Percentiles rank a stretch among this genome's conserved stretches.
phyloP scores from a whole-genome alignment of 2,113 vertebrate genomes.

The Cacatua alba region DNA sequence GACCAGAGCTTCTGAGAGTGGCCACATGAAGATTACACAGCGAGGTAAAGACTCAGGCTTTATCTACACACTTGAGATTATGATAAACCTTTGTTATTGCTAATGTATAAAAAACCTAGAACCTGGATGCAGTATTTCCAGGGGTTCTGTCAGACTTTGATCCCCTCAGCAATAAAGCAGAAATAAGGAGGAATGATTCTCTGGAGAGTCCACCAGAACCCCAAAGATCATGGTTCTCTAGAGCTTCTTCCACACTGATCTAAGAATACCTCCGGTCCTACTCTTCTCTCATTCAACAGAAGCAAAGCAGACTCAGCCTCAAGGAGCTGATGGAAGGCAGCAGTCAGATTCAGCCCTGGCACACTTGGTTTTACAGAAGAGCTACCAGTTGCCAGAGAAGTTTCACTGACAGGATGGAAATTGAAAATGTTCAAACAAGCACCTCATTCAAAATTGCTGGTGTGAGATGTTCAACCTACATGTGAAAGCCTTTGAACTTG shows the following conservation, averaged over 20 bases:
- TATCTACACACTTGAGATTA: background rate
- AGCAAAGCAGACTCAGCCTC: background rate
- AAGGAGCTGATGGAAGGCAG: background rate
- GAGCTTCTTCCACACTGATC: background rate
- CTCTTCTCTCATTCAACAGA: accelerated
- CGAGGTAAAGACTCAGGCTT: background rate
- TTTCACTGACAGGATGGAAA: background rate
- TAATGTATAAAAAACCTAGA: background rate
- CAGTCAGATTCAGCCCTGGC: background rate
- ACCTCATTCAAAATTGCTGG: background rate
- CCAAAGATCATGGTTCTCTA: background rate
- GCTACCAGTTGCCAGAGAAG: background rate
- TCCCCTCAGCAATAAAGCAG: background rate
- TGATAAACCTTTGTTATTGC: too few species aligned
- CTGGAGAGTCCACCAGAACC: background rate
- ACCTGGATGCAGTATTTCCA: background rate
- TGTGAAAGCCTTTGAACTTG: background rate
- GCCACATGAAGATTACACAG: background rate
- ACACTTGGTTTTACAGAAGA: background rate
- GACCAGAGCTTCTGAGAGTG: background rate
- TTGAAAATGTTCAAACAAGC: background rate
- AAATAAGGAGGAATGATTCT: background rate
- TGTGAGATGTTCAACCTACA: background rate
- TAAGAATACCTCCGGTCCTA: background rate
- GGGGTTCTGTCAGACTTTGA: background rate